A percentile compares a stretch with the other conserved stretches of the same genome.
These are phyloP conservation scores for Acromyrmex charruanus DNA, from an alignment of 1,140 invertebrate genomes.

Conservation along the genomic window DNA sequence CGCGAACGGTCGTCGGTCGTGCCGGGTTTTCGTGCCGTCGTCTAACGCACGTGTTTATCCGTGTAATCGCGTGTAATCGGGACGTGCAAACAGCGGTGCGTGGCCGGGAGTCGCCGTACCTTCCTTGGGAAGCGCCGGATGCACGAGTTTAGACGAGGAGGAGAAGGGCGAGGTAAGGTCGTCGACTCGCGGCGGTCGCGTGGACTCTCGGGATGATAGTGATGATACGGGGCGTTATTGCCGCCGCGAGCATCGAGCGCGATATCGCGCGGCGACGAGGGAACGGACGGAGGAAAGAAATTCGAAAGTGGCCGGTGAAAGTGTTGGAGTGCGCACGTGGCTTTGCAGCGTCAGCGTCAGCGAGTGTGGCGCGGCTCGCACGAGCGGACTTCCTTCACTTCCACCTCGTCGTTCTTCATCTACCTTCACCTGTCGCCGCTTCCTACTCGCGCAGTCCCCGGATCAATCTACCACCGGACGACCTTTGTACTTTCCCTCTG, in stretches of 20 bases:
- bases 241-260: neutral
- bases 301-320: conserved; percentile 85
- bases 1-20: conserved; percentile 1
- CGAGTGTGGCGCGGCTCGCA: conserved; percentile 42
- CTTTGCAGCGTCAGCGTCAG: conserved; percentile 54
- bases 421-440: conserved; percentile 56
- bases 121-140: neutral
- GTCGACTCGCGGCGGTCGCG: conserved; percentile 39
- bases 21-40: conserved; percentile 46
- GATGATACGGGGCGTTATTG: conserved; percentile 10
- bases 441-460: neutral
- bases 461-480: conserved; percentile 7
- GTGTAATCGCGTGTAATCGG: neutral
- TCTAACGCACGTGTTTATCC: conserved; percentile 58
- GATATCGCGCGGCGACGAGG: conserved; percentile 6
- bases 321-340: conserved; percentile 76
- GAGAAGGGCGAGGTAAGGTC: conserved; percentile 55
- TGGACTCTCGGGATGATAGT: conserved; percentile 2
- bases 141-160: conserved; percentile 21
- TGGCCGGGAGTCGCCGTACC: neutral
- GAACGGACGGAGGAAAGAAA: conserved; percentile 75
- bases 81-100: conserved; percentile 9
- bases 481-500: conserved; percentile 71
- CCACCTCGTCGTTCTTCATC: neutral
- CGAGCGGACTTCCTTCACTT: conserved; percentile 61